These are phyloP conservation scores for Leptodactylus fuscus DNA, from an alignment of 2,113 vertebrate genomes.

Conservation along the genomic window DNA sequence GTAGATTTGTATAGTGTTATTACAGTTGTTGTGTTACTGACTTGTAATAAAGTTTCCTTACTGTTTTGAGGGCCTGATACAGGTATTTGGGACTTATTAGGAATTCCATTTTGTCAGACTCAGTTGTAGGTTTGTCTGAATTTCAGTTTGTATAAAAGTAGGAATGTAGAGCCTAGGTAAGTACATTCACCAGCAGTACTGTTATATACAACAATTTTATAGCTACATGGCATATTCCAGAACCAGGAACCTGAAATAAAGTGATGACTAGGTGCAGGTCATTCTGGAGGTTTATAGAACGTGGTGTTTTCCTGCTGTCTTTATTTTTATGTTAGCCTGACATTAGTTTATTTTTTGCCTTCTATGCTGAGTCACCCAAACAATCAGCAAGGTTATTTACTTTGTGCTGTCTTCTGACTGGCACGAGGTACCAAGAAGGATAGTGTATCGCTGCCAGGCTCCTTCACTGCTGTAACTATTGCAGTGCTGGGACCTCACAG, in stretches of 20 bases:
- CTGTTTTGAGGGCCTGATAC: too few species aligned
- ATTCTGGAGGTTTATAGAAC: too few species aligned
- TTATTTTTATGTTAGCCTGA: slow-evolving; percentile 12
- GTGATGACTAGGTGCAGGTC: too few species aligned
- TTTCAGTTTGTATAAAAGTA: neutral
- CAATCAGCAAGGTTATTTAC: slow-evolving; percentile 41
- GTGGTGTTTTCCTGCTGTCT: neutral
- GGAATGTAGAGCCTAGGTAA: neutral
- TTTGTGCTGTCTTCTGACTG: slow-evolving; percentile 21
- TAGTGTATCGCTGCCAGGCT: neutral
- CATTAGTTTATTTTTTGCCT: neutral
- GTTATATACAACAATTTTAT: neutral
- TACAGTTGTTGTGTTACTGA: too few species aligned
- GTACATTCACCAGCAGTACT: too few species aligned
- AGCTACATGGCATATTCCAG: neutral
- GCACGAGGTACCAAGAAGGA: neutral
- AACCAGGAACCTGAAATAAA: neutral
- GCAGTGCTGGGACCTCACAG: neutral
- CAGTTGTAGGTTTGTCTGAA: neutral
- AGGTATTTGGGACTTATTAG: too few species aligned
- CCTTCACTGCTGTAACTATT: neutral
- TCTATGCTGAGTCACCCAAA: slow-evolving; percentile 34
- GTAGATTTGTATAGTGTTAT: too few species aligned
- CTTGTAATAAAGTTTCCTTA: too few species aligned
- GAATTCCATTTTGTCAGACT: too few species aligned